phyloP scores from a whole-genome alignment of 2,113 vertebrate genomes.

The Aepyceros melampus region DNA sequence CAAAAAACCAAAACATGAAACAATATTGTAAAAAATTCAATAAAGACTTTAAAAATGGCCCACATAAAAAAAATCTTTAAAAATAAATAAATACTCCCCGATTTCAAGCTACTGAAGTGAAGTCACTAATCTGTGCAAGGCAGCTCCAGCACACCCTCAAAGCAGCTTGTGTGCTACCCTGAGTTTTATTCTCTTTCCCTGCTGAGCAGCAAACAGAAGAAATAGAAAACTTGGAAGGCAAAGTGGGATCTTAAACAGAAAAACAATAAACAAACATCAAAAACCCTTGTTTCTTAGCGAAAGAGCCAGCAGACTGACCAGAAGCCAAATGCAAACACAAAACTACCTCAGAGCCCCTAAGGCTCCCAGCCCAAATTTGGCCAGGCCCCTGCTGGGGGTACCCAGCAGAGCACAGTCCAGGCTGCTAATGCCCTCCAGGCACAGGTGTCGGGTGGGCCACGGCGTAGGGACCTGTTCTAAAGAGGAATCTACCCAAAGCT shows the following conservation, averaged over 20 bases:
- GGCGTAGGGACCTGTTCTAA: neutral
- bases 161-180: accelerated
- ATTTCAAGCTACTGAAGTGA: accelerated
- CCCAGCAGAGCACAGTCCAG: neutral
- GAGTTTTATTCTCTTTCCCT: neutral
- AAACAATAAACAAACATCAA: neutral
- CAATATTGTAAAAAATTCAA: neutral
- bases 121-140: accelerated
- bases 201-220: neutral
- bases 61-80: neutral
- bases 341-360: neutral
- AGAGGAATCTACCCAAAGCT: neutral
- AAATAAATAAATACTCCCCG: neutral
- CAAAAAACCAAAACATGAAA: neutral
- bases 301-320: neutral
- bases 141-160: accelerated
- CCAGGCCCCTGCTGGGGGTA: neutral
- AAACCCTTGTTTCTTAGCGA: neutral
- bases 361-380: accelerated
- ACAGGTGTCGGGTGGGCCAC: accelerated
- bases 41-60: neutral
- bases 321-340: neutral
- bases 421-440: neutral
- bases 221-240: neutral
- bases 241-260: neutral